These are phyloP conservation scores for Cinara cedri DNA, from an alignment of 2,888 invertebrate species.

Conservation along the genomic window DNA sequence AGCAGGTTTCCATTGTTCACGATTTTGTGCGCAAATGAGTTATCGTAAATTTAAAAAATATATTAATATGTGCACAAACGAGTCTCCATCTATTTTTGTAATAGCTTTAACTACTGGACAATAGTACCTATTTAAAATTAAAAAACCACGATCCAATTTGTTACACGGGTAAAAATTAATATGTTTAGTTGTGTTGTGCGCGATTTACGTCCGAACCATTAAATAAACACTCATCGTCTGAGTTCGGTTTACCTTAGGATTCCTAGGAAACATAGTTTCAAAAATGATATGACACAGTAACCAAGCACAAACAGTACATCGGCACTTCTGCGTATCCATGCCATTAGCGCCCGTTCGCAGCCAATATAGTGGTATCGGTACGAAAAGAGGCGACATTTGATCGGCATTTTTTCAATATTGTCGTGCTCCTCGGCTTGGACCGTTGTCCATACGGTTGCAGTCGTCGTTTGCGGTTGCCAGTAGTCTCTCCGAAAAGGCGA, in stretches of 20 bases:
- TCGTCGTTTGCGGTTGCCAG: conserved; percentile 59
- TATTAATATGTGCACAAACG: too few relatives aligned
- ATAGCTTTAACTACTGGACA: too few relatives aligned
- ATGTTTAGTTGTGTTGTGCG: too few relatives aligned
- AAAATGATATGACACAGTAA: conserved; percentile 86
- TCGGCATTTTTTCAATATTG: conserved; percentile 56
- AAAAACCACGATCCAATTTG: too few relatives aligned
- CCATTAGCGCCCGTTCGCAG: conserved; percentile 75
- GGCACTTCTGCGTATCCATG: conserved; percentile 79
- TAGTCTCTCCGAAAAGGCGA: conserved; percentile 57
- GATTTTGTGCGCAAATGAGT: too few relatives aligned
- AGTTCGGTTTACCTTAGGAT: conserved; percentile 71
- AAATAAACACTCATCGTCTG: too few relatives aligned
- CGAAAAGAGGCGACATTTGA: conserved; percentile 52
- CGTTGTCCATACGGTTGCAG: conserved; percentile 58
- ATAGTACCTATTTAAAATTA: too few relatives aligned
- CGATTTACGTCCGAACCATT: too few relatives aligned
- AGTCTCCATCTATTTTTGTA: too few relatives aligned
- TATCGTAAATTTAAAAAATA: too few relatives aligned
- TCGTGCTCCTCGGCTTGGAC: conserved; percentile 55
- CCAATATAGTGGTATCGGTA: conserved; percentile 64
- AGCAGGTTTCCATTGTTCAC: too few relatives aligned
- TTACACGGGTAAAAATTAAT: too few relatives aligned
- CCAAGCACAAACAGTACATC: conserved; percentile 82
- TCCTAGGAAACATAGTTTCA: conserved; percentile 86